Conservation (phyloP, 2,113 vertebrate species). For the Notechis scutatus region DNA sequence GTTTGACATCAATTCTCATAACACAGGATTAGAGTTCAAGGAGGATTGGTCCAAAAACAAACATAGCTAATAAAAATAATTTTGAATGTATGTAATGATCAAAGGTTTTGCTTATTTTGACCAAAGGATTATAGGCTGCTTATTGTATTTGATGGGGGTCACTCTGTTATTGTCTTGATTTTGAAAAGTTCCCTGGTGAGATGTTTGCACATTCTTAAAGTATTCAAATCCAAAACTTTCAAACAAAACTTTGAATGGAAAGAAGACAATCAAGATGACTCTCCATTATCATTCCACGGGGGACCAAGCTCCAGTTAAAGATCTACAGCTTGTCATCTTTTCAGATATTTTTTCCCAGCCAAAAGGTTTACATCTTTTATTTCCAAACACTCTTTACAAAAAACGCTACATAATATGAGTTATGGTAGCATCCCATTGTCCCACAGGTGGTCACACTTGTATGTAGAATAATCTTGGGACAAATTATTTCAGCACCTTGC, state of each 20-base stretch:
- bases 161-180: neutral
- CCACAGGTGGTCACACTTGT: neutral
- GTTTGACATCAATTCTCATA: neutral
- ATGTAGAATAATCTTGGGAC: conserved; percentile 21
- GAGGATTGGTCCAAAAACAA: neutral
- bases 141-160: neutral
- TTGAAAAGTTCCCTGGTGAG: neutral
- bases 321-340: neutral
- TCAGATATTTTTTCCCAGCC: neutral
- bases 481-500: neutral
- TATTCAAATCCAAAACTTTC: neutral
- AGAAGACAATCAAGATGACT: conserved; percentile 16
- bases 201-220: conserved; percentile 1
- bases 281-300: conserved; percentile 16
- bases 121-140: neutral
- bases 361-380: neutral
- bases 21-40: neutral
- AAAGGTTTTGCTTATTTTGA: neutral
- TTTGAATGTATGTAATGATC: neutral
- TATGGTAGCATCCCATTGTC: neutral
- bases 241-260: conserved; percentile 2
- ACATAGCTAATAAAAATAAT: neutral
- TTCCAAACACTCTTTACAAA: conserved; percentile 8
- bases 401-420: conserved; percentile 4
- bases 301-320: neutral